Base-by-base conservation (phyloP, 2,888 invertebrate genomes). In the Drosophila kuntzei region DNA sequence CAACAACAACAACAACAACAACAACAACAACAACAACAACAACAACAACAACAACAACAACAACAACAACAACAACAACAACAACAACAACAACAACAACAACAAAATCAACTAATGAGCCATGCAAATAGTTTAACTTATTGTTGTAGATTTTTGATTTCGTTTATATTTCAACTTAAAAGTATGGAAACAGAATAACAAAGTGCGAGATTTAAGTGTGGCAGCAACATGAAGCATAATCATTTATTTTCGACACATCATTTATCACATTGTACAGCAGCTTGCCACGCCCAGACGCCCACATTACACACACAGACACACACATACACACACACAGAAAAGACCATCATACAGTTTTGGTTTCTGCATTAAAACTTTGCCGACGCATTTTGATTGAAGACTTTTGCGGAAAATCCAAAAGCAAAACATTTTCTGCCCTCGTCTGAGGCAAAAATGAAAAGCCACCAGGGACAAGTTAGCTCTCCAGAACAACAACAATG, bases 221-320 rank as follows among this genome's bases (percentile, higher is more conserved):
- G 51, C 16, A 50, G 36, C 34, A 66, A 61, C 60, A 71, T 59
- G 59, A 47, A 54, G 68, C 69, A 77, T 80, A 87, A 84, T 89
- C 85, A 89, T 84, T 89, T 89, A 84, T 89, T 87, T 89, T 89
- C 87, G 84, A 89, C 84, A 84, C 87, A 87, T 84, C 84, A 84
- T 84, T 84, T 76, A 84, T 84, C 87, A 84, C 70, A 67, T 53
- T 32, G 51, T 58, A 65, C 63, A 62, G 55, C 47, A 69, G 76
- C 64, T 66, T 63, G 65, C 54, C 74, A 70, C 79, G 74, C 77
- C 75, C 65, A 50, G 11, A 12, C 39, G 18, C 44, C 16, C n/a
- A 11, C 9, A 41, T n/a, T 34, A n/a, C 74, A 70, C 75, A 71
- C 74, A 71, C 61, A 49, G 1, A 14, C 14, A 7, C 39, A 14